Conservation (phyloP, 1,140 invertebrate genomes). For the Bombus superbus region DNA sequence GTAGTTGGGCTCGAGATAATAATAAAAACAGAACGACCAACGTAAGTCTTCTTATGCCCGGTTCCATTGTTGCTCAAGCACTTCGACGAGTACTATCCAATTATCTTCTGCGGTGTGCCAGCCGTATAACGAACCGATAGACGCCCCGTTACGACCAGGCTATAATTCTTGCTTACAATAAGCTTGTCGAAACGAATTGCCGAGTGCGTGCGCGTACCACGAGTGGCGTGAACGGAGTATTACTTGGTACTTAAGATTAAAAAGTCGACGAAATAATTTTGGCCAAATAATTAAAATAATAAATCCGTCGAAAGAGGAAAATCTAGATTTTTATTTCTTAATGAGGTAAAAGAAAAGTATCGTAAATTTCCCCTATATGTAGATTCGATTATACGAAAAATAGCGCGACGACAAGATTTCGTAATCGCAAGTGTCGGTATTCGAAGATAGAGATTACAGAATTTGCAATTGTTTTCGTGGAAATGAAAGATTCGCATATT, state of each 20-base stretch:
- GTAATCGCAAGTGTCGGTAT: neutral
- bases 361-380: too few species aligned
- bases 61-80: constrained; percentile 61
- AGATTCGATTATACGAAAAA: neutral
- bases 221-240: constrained; percentile 54
- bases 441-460: neutral
- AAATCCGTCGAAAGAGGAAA: neutral
- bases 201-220: constrained; percentile 16
- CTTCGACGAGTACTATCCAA: constrained; percentile 64
- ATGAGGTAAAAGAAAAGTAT: too few species aligned
- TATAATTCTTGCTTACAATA: constrained; percentile 64
- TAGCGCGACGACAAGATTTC: neutral
- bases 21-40: constrained; percentile 29
- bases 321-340: neutral
- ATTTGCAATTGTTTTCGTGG: neutral
- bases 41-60: constrained; percentile 51
- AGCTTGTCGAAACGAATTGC: constrained; percentile 63
- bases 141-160: constrained; percentile 58
- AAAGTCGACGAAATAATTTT: constrained; percentile 53
- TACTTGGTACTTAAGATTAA: constrained; percentile 58
- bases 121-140: constrained; percentile 64
- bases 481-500: neutral
- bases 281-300: neutral
- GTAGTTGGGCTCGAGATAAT: constrained; percentile 21
- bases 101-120: constrained; percentile 52